These are phyloP conservation scores for Daphoenositta chrysoptera DNA, from an alignment of 2,113 vertebrate species.

Conservation along the genomic window DNA sequence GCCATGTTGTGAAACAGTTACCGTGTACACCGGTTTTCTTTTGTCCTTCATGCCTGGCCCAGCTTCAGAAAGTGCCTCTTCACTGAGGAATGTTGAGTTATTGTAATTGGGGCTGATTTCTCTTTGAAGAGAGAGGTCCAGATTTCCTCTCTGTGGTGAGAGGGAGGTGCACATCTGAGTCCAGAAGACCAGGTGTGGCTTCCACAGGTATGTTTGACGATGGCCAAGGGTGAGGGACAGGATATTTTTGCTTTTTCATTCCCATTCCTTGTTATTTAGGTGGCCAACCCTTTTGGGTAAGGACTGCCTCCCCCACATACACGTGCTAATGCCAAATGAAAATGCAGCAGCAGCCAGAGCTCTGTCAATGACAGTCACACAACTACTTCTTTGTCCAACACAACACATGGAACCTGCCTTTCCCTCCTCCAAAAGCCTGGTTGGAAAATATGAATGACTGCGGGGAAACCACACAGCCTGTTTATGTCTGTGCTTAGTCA, in stretches of 20 bases:
- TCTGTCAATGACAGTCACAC: background rate
- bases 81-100: background rate
- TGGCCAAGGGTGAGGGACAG: background rate
- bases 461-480: background rate
- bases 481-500: accelerated
- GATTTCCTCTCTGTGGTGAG: background rate
- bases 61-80: background rate
- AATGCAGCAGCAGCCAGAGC: background rate
- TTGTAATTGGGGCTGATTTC: background rate
- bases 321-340: background rate
- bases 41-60: background rate
- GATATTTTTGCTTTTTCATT: background rate
- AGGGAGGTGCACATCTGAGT: background rate
- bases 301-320: accelerated
- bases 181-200: background rate
- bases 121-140: background rate
- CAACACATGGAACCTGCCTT: background rate
- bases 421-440: background rate
- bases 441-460: background rate
- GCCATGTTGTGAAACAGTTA: background rate
- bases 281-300: background rate
- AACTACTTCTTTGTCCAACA: background rate
- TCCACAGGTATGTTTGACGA: background rate
- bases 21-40: background rate
- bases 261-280: background rate